A percentile compares a stretch with the other conserved stretches of the same genome.
These are phyloP conservation scores for Amphiprion clarkii DNA, from an alignment of 2,797 vertebrate genomes.

Conservation along the genomic window DNA sequence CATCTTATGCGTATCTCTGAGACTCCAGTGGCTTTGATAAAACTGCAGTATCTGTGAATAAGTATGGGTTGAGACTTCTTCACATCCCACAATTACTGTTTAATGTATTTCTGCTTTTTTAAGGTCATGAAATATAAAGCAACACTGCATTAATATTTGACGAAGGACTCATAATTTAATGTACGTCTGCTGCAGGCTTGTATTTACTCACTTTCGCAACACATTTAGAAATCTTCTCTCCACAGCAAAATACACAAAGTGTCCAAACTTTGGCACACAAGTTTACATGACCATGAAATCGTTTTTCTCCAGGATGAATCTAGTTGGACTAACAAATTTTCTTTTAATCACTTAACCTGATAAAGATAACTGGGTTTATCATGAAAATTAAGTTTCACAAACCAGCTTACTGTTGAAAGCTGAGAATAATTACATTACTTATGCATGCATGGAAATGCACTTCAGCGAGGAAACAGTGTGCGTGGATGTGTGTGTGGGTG, in stretches of 20 bases:
- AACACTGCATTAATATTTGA: background rate
- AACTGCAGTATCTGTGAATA: too few species aligned
- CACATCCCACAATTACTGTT: background rate
- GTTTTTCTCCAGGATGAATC: background rate
- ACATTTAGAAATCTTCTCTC: too few species aligned
- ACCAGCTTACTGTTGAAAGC: slow-evolving; percentile 7
- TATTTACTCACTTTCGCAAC: too few species aligned
- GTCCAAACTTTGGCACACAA: background rate
- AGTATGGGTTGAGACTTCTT: too few species aligned
- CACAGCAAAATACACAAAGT: too few species aligned
- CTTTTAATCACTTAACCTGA: slow-evolving; percentile 17
- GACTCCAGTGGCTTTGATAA: too few species aligned
- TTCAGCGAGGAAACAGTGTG: slow-evolving; percentile 2
- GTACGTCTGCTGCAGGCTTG: too few species aligned
- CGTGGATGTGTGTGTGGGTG: slow-evolving; percentile 8
- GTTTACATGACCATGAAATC: background rate
- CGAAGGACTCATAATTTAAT: background rate
- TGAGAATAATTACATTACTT: slow-evolving; percentile 12
- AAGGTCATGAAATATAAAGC: background rate
- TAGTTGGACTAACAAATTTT: background rate
- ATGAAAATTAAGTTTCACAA: slow-evolving; percentile 11
- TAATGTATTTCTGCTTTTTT: background rate
- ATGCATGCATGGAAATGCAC: slow-evolving; percentile 7
- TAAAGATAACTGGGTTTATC: slow-evolving; percentile 7
- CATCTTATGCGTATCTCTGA: too few species aligned